Percentiles rank a stretch among this genome's conserved stretches.
These are phyloP conservation scores for Astropecten irregularis DNA, from an alignment of 53 echinoderm and acorn worm species.

Conservation along the genomic window DNA sequence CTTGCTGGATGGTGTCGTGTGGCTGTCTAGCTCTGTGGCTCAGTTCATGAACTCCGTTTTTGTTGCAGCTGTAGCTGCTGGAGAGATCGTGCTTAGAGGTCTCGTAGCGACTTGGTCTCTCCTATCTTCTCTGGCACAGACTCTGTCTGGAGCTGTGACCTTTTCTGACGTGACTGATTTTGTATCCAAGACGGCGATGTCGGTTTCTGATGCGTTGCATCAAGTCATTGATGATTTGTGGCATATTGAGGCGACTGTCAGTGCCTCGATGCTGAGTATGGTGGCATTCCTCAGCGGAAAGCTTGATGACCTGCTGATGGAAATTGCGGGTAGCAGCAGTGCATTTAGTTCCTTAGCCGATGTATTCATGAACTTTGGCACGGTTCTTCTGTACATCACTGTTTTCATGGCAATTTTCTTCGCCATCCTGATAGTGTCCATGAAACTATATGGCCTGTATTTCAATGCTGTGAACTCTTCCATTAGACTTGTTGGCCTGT, in stretches of 20 bases:
- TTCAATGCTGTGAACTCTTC: slow-evolving; percentile 30
- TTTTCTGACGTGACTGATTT: background rate
- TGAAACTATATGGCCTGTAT: slow-evolving; percentile 36
- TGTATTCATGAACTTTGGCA: background rate
- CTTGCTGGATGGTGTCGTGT: background rate
- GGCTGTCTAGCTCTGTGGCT: background rate
- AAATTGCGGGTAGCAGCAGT: background rate
- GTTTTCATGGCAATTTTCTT: background rate
- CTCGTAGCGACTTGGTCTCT: background rate
- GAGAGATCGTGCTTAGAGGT: background rate
- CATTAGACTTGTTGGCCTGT: slow-evolving; percentile 14
- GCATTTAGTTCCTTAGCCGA: background rate
- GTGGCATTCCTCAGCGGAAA: background rate
- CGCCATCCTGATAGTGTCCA: background rate
- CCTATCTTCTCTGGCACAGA: background rate
- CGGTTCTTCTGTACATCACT: background rate
- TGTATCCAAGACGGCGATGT: background rate
- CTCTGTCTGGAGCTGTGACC: background rate
- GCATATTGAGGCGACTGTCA: background rate
- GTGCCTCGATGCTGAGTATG: background rate
- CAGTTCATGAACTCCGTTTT: background rate
- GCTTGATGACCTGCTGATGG: background rate
- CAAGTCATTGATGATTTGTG: background rate
- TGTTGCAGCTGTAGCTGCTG: background rate
- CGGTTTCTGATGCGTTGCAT: background rate